Evolutionary conservation across 1,140 invertebrate species (phyloP).

Genomic region (Dufourea novaeangliae): DNA sequence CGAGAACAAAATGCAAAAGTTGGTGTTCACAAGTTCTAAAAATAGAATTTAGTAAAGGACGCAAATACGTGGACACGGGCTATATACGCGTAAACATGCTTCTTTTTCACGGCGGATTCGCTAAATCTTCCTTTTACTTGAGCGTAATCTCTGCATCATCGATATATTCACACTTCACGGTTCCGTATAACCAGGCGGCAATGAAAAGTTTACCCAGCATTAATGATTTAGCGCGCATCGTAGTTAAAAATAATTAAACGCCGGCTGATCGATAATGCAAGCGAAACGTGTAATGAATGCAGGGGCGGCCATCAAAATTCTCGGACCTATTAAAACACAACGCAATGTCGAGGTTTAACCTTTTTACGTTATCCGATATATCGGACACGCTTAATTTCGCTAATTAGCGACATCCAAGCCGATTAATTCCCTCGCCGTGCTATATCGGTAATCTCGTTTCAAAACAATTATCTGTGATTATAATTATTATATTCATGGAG

Average conservation of each 20-base stretch:
- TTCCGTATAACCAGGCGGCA: constrained; percentile 30
- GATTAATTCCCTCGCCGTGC: constrained; percentile 9
- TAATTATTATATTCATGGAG: background rate
- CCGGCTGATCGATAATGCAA: constrained; percentile 23
- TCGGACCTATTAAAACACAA: constrained; percentile 10
- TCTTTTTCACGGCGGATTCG: too few species aligned
- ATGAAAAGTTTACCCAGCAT: constrained; percentile 40
- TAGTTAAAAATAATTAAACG: constrained; percentile 49
- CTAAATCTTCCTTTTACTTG: background rate
- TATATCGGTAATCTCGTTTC: background rate
- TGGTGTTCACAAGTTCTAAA: too few species aligned
- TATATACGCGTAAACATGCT: too few species aligned
- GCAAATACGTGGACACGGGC: too few species aligned
- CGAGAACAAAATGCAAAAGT: too few species aligned
- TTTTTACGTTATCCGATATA: background rate
- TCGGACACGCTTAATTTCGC: constrained; percentile 31
- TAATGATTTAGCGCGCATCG: constrained; percentile 35
- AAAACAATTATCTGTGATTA: constrained; percentile 27
- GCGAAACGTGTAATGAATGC: constrained; percentile 31
- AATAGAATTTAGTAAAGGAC: too few species aligned
- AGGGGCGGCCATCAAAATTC: constrained; percentile 34
- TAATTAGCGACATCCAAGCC: constrained; percentile 8
- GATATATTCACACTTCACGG: constrained; percentile 35
- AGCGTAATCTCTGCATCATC: constrained; percentile 7
- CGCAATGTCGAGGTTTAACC: background rate